Evolutionary conservation across 2,888 invertebrate genomes (phyloP), one percentile per base, ranked within the genome.

Genomic region (Pterostichus niger): DNA sequence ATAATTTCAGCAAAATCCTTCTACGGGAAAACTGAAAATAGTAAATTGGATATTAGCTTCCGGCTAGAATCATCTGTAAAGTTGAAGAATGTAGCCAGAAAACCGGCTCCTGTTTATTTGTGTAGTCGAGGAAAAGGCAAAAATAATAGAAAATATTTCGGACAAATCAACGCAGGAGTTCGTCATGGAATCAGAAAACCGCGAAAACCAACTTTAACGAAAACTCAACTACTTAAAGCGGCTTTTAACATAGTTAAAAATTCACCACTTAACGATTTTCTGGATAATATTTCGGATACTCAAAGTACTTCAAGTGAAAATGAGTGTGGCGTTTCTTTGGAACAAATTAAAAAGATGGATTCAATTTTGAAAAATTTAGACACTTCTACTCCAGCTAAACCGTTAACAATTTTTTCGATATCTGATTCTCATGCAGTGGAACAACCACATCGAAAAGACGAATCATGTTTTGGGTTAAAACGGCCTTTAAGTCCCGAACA

Each of bases 81-180:
- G 17, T 61, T 35, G 10, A 75, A 73, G 15, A 84, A 84, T 73
- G 71, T 56, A 35, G 84, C 84, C 68, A 80, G 68, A 9, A 85
- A 84, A 80, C 64, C 85, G 15, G 40, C 81, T 10, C 46, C 79
- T 6, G 31, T 85, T 31, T 86, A 17, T 88, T 90, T 85, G 85
- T 88, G 31, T 88, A 89, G 73, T 87, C 90, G 0, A 86, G 89
- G 75, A 87, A 90, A 0, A 87, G 87, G 75, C 87, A 88, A 83
- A 86, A 88, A 71, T 88, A 90, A 87, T 24, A 88, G 90, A 33
- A 89, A 89, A 75, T 91, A 84, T 81, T 86, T 91, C 9, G 93
- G 93, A 0, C 92, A 92, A 87, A 94, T 94, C n/a, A 94, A 94
- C 87, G 90, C 91, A 84, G 94, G 94, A 0, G 94, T 94, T 0